A percentile compares a stretch with the other conserved stretches of the same genome.
These are phyloP conservation scores for Brachymystax lenok DNA, from an alignment of 2,797 vertebrate species.

Conservation along the genomic window DNA sequence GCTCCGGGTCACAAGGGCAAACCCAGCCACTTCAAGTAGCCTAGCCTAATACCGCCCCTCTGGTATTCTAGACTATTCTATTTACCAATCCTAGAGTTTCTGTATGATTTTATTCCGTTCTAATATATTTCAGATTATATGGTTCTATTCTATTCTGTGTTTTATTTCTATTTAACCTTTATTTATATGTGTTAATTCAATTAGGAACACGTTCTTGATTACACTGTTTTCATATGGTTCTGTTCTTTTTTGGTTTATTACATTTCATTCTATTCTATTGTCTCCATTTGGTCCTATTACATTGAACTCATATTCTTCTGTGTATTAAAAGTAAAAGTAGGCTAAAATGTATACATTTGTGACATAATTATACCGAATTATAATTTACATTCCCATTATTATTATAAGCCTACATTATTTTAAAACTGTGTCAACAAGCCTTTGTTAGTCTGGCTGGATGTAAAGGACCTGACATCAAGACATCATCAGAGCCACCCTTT, in stretches of 20 bases:
- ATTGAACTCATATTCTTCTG: not conserved
- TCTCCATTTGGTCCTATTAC: not conserved
- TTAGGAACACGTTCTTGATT: not conserved
- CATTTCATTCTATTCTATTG: not conserved
- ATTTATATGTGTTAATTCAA: not conserved
- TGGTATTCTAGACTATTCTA: not conserved
- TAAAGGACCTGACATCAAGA: not conserved
- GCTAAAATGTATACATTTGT: not conserved
- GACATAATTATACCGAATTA: not conserved
- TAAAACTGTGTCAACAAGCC: not conserved
- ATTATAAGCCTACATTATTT: not conserved
- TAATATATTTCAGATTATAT: not conserved
- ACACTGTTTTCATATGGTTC: not conserved
- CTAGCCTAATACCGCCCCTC: not conserved
- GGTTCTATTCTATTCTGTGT: not conserved
- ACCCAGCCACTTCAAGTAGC: not conserved
- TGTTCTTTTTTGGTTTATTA: no score
- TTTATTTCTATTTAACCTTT: not conserved
- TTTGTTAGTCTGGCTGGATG: not conserved
- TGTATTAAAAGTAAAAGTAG: not conserved
- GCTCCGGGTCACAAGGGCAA: not conserved
- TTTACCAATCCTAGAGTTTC: not conserved
- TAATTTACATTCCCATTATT: not conserved
- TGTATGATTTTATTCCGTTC: not conserved
- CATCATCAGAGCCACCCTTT: slow-evolving; percentile 49